Evolutionary conservation across 2,797 vertebrate genomes (phyloP), one percentile per base, ranked within the genome.

Genomic region (Chrysocyon brachyurus): DNA sequence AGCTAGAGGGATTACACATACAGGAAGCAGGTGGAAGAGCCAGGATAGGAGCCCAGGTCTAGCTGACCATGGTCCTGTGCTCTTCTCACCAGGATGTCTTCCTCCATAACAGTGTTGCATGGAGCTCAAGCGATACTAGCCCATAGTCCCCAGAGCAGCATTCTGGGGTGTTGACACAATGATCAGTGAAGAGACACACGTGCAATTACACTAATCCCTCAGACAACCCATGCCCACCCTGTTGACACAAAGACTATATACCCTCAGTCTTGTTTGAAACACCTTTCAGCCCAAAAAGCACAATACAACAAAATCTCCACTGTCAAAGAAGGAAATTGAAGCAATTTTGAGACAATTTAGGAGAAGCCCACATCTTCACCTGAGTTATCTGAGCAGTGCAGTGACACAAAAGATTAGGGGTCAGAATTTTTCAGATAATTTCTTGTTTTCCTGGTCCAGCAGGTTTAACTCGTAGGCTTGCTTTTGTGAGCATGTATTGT

Each of bases 271-370:
- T 68, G 56, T 72, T 63, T 82, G 79, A 94, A 79, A 90, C 0
- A 5, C 26, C 85, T 81, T 87, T 96, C 52, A 87, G 57, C 82
- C n/a, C 31, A 93, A 90, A 84, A 89, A 70, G 72, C 68, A 49
- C 56, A 91, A 94, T 57, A 33, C 61, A 75, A 88, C 21, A 46
- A 94, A 95, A 85, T 96, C 78, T 94, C 75, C 66, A 85, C 33
- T 6, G 26, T 61, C 77, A 63, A 87, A 91, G 91, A 78, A 84
- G 87, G 83, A 96, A 93, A 95, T 46, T 36, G 96, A 95, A 85
- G 84, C 89, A 93, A 93, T 97, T 97, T 92, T 85, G 84, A 85
- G 90, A 94, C 86, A 66, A 90, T 96, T 89, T 95, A 90, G 40
- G 52, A 94, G 49, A 85, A 68, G 61, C 15, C 12, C 17, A 17